phyloP scores from a whole-genome alignment of 2,113 vertebrate species.

The Bolborhynchus lineola region DNA sequence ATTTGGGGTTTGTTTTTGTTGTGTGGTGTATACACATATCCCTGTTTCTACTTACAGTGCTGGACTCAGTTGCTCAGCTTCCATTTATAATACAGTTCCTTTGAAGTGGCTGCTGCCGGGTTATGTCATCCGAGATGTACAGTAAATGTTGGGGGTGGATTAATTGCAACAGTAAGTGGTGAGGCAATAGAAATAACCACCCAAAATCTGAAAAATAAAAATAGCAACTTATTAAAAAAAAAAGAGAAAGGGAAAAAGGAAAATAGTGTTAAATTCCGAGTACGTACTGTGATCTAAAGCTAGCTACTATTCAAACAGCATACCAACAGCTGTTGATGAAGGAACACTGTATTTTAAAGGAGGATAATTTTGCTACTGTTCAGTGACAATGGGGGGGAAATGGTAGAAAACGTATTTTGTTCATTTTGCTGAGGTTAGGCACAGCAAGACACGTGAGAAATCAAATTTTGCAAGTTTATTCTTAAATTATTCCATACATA shows the following conservation, averaged over 20 bases:
- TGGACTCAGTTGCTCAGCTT: background rate
- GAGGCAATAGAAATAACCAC: background rate
- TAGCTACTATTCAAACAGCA: background rate
- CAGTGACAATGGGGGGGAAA: background rate
- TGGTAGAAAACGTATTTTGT: background rate
- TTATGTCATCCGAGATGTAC: background rate
- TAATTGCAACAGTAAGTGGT: background rate
- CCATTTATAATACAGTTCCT: background rate
- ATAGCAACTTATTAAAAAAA: background rate
- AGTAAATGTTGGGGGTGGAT: background rate
- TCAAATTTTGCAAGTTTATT: background rate
- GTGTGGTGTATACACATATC: background rate
- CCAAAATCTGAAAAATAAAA: background rate
- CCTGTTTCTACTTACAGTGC: background rate
- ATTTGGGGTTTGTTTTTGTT: background rate
- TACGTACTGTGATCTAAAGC: background rate
- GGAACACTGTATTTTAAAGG: background rate
- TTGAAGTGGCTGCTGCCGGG: background rate
- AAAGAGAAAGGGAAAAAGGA: no score
- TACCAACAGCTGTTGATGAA: background rate
- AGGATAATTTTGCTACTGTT: background rate
- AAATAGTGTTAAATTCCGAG: background rate
- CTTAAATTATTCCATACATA: fast-evolving
- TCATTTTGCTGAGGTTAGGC: background rate
- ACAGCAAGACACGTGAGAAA: background rate